A percentile compares a stretch with the other conserved stretches of the same genome.
Evolutionary conservation across 2,797 vertebrate genomes (phyloP).

Genomic region (Chaenodraco wilsoni): DNA sequence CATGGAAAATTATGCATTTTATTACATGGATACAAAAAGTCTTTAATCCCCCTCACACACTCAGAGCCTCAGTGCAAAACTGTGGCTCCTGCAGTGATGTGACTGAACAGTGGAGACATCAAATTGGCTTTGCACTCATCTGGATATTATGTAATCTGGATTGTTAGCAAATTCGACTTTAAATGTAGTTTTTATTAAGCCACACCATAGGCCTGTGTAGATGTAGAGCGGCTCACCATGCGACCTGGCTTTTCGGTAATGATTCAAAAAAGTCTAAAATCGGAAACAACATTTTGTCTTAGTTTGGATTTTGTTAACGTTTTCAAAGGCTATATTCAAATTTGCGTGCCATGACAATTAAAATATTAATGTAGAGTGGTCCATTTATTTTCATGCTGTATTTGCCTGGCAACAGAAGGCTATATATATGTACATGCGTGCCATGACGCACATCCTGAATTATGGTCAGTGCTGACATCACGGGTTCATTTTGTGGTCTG

Average conservation of each 20-base stretch:
- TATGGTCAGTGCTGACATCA: conserved; percentile 76
- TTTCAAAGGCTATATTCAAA: conserved; percentile 22
- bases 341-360: conserved; percentile 28
- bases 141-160: not conserved
- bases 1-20: not conserved
- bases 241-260: not conserved
- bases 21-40: not conserved
- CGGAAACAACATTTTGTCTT: not conserved
- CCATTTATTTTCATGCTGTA: conserved; percentile 65
- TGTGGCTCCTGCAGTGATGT: not conserved
- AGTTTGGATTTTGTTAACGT: conserved; percentile 18
- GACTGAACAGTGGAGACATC: not conserved
- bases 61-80: not conserved
- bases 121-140: not conserved
- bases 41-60: not conserved
- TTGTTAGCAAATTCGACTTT: not conserved
- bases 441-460: conserved; percentile 75
- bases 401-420: conserved; percentile 83
- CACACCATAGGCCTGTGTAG: not conserved
- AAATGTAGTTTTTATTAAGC: conserved; percentile 1
- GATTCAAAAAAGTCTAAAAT: not conserved
- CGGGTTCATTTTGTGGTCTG: conserved; percentile 51
- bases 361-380: conserved; percentile 56
- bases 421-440: conserved; percentile 76
- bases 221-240: not conserved